Conservation (phyloP, 2,888 invertebrate species). For the Tipula helvola region DNA sequence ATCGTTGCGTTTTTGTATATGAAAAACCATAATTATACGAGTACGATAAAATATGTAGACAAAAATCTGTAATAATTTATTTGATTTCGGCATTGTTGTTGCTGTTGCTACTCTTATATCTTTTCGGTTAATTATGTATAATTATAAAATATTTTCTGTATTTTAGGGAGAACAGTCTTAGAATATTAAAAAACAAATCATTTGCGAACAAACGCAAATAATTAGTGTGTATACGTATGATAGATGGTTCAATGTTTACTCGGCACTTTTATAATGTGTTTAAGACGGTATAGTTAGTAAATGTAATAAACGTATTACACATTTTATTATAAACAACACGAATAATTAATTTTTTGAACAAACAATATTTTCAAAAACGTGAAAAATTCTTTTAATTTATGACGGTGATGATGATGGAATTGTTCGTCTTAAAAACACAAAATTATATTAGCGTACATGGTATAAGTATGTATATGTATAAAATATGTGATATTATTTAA, state of each 20-base stretch:
- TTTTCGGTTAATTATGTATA: neutral
- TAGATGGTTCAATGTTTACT: neutral
- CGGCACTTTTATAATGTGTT: neutral
- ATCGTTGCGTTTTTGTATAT: neutral
- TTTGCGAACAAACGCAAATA: neutral
- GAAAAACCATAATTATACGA: neutral
- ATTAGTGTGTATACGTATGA: neutral
- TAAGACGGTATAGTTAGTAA: neutral
- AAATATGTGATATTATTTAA: too few species aligned
- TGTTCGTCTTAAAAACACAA: too few species aligned
- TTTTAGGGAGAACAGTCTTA: neutral
- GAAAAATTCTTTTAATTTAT: too few species aligned
- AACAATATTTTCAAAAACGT: too few species aligned
- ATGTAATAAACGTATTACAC: too few species aligned
- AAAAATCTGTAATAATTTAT: neutral
- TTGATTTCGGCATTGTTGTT: neutral
- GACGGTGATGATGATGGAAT: too few species aligned
- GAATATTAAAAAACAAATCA: neutral
- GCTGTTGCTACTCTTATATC: neutral
- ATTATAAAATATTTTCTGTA: neutral
- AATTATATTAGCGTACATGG: too few species aligned
- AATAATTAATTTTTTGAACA: too few species aligned
- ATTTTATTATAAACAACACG: too few species aligned
- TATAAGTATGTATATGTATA: too few species aligned
- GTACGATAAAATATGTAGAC: neutral